Evolutionary conservation across 2,113 vertebrate species (phyloP).

Genomic region (Chrysemys picta): DNA sequence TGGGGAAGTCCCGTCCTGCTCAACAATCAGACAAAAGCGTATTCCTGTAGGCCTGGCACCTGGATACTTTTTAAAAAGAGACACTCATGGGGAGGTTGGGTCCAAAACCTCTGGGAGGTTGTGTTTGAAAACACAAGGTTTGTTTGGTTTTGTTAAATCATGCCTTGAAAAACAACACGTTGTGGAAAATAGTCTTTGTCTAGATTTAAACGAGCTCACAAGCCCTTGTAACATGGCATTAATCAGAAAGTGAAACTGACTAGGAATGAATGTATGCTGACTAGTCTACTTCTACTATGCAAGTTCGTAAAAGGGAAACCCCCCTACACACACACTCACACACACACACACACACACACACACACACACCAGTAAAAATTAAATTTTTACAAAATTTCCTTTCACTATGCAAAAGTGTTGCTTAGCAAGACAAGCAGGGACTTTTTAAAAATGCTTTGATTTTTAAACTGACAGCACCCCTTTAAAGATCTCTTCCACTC

Average conservation of each 20-base stretch:
- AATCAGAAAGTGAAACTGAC: background rate
- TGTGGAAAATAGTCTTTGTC: background rate
- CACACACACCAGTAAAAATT: background rate
- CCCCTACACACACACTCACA: no score
- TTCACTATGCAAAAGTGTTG: background rate
- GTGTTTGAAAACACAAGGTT: background rate
- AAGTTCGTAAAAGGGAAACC: background rate
- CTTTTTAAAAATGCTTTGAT: background rate
- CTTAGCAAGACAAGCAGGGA: background rate
- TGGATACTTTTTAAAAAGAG: background rate
- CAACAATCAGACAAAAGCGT: background rate
- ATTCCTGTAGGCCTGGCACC: background rate
- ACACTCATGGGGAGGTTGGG: background rate
- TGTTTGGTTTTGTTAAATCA: background rate
- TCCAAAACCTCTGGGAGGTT: background rate
- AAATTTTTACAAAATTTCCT: background rate
- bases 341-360: no score
- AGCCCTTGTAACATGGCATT: background rate
- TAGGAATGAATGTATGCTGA: background rate
- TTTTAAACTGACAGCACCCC: background rate
- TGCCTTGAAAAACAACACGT: background rate
- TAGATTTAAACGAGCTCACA: background rate
- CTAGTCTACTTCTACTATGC: background rate
- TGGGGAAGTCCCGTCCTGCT: background rate
- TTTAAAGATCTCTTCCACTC: background rate